phyloP scores from a whole-genome alignment of 2,888 invertebrate genomes.

The Sarcophaga variegata region DNA sequence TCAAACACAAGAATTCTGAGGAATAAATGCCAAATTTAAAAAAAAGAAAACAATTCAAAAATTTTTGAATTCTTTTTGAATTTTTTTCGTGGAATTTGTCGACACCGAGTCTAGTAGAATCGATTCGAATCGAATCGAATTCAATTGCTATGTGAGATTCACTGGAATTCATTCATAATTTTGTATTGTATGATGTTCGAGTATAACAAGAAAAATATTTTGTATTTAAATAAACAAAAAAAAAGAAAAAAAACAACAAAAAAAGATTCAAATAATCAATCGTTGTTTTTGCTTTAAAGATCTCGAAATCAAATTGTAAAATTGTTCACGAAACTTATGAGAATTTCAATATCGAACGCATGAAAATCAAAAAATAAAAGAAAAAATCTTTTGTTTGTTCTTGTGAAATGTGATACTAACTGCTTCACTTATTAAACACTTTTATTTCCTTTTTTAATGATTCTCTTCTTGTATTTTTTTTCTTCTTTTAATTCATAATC shows the following conservation, averaged over 20 bases:
- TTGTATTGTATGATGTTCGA: constrained; percentile 14
- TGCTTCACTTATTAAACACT: constrained; percentile 11
- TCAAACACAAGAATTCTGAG: neutral
- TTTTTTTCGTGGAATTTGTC: constrained; percentile 55
- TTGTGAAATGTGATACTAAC: constrained; percentile 54
- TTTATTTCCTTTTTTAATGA: neutral
- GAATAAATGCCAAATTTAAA: constrained; percentile 18
- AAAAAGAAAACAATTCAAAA: constrained; percentile 28
- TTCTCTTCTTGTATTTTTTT: neutral
- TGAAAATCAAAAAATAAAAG: neutral
- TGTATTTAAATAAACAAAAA: constrained; percentile 60
- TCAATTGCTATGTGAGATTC: constrained; percentile 10
- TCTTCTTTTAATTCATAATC: neutral
- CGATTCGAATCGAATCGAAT: neutral
- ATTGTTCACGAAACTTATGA: constrained; percentile 52
- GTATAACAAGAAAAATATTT: constrained; percentile 14
- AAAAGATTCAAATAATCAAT: neutral
- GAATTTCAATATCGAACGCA: constrained; percentile 13
- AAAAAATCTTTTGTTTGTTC: constrained; percentile 8
- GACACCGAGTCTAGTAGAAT: constrained; percentile 59
- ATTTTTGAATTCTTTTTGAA: constrained; percentile 30
- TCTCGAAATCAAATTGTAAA: neutral
- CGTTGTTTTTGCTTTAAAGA: constrained; percentile 38
- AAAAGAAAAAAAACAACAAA: too few relatives aligned
- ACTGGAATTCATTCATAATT: constrained; percentile 59